Percentiles rank a stretch among this genome's conserved stretches.
Conservation (phyloP, 2,888 invertebrate species). For the Encarsia formosa region DNA sequence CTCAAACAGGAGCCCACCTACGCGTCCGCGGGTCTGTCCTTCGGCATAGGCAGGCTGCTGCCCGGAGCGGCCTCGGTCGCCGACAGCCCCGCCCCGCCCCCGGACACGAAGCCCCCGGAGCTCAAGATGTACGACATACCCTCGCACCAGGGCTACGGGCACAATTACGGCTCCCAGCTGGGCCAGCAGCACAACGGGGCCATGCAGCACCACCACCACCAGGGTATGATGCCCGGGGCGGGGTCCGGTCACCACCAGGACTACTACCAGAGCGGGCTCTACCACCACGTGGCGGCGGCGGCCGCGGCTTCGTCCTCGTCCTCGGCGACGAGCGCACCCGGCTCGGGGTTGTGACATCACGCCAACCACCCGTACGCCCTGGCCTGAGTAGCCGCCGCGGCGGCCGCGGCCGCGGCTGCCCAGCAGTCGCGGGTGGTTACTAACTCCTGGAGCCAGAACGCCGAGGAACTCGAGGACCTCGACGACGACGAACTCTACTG, state of each 20-base stretch:
- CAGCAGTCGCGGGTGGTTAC: too few relatives aligned
- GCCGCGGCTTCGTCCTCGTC: conserved; percentile 20
- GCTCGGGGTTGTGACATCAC: conserved; percentile 81
- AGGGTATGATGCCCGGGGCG: conserved; percentile 62
- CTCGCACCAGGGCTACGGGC: conserved; percentile 58
- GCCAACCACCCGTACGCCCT: conserved; percentile 63
- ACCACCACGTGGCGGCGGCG: conserved; percentile 52
- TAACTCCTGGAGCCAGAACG: conserved; percentile 11
- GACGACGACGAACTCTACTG: conserved; percentile 22
- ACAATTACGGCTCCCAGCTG: conserved; percentile 5
- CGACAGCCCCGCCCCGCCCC: conserved; percentile 48
- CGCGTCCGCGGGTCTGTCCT: conserved; percentile 84
- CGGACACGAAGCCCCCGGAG: conserved; percentile 58
- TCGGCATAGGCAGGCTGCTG: conserved; percentile 89
- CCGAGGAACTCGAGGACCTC: conserved; percentile 33
- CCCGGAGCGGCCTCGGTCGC: conserved; percentile 74
- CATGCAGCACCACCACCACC: conserved; percentile 8
- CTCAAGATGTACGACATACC: conserved; percentile 89
- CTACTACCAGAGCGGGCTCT: conserved; percentile 80
- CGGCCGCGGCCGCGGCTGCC: conserved; percentile 25
- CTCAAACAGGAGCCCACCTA: conserved; percentile 77
- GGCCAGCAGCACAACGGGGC: neutral
- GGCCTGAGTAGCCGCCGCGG: conserved; percentile 64
- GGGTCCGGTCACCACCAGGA: conserved; percentile 47
- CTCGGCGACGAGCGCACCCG: conserved; percentile 48